Evolutionary conservation across 1,140 invertebrate species (phyloP).

Genomic region (Drosophila athabasca): DNA sequence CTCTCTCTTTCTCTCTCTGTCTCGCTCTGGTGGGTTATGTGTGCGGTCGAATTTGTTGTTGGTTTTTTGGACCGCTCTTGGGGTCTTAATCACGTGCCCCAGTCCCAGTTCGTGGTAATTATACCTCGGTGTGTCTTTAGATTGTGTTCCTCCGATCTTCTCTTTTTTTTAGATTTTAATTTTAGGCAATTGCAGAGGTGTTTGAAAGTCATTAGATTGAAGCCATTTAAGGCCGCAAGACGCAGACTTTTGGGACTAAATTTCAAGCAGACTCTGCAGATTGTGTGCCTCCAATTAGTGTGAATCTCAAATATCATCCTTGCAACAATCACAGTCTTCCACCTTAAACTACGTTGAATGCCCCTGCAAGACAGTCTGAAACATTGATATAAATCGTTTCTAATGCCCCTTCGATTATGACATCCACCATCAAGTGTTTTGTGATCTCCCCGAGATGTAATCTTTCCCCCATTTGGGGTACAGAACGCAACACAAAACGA

Average conservation of each 20-base stretch:
- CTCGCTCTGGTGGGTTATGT: slow-evolving; percentile 37
- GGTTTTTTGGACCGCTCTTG: slow-evolving; percentile 8
- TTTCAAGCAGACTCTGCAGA: too few relatives aligned
- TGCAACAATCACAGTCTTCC: not conserved
- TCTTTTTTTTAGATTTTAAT: slow-evolving; percentile 61
- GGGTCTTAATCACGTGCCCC: slow-evolving; percentile 76
- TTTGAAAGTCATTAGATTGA: slow-evolving; percentile 12
- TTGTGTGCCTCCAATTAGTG: too few relatives aligned
- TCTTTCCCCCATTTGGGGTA: slow-evolving; percentile 9
- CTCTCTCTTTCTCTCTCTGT: not conserved
- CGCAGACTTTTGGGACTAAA: too few relatives aligned
- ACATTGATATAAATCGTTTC: not conserved
- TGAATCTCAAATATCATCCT: too few relatives aligned
- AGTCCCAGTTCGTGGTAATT: slow-evolving; percentile 67
- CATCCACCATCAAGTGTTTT: too few relatives aligned
- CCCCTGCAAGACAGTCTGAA: slow-evolving; percentile 8
- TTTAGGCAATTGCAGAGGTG: slow-evolving; percentile 31
- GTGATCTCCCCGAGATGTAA: slow-evolving; percentile 13
- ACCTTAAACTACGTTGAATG: not conserved
- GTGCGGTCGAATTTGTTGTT: slow-evolving; percentile 49
- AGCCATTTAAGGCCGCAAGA: too few relatives aligned
- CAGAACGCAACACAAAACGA: slow-evolving; percentile 51
- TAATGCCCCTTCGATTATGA: slow-evolving; percentile 6
- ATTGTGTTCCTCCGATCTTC: slow-evolving; percentile 38
- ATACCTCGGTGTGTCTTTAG: slow-evolving; percentile 70